These are phyloP conservation scores for Spondyliosoma cantharus DNA, from an alignment of 2,797 vertebrate genomes.

Conservation along the genomic window DNA sequence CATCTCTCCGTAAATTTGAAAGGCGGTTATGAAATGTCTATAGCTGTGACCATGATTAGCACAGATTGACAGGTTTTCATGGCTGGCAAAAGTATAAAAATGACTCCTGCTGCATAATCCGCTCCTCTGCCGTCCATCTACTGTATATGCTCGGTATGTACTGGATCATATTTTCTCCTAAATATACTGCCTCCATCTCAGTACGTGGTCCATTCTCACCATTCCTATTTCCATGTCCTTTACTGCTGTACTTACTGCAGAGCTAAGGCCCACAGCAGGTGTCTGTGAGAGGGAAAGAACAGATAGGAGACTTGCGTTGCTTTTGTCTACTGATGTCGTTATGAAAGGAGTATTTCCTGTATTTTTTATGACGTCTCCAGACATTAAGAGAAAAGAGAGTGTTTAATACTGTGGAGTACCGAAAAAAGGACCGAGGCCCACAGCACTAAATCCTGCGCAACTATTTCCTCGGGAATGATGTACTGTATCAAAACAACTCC, in stretches of 20 bases:
- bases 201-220: neutral
- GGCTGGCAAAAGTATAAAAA: slow-evolving; percentile 1
- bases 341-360: slow-evolving; percentile 29
- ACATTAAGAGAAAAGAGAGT: slow-evolving; percentile 33
- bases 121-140: slow-evolving; percentile 4
- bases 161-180: neutral
- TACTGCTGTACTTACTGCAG: slow-evolving; percentile 16
- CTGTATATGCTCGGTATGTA: neutral
- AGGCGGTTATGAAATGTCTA: neutral
- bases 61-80: slow-evolving; percentile 11
- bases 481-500: slow-evolving; percentile 22
- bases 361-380: slow-evolving; percentile 23
- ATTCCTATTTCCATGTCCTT: slow-evolving; percentile 8
- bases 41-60: neutral
- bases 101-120: slow-evolving; percentile 23
- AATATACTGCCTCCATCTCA: slow-evolving; percentile 1
- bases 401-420: slow-evolving; percentile 22
- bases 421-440: neutral
- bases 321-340: slow-evolving; percentile 37
- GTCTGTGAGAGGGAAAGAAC: slow-evolving; percentile 5
- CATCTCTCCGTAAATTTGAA: neutral
- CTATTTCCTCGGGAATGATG: slow-evolving; percentile 36
- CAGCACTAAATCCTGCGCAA: slow-evolving; percentile 39
- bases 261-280: neutral
- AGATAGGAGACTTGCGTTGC: slow-evolving; percentile 18